A percentile compares a stretch with the other conserved stretches of the same genome.
Conservation (phyloP, 2,797 vertebrate species). For the Rachycentron canadum region DNA sequence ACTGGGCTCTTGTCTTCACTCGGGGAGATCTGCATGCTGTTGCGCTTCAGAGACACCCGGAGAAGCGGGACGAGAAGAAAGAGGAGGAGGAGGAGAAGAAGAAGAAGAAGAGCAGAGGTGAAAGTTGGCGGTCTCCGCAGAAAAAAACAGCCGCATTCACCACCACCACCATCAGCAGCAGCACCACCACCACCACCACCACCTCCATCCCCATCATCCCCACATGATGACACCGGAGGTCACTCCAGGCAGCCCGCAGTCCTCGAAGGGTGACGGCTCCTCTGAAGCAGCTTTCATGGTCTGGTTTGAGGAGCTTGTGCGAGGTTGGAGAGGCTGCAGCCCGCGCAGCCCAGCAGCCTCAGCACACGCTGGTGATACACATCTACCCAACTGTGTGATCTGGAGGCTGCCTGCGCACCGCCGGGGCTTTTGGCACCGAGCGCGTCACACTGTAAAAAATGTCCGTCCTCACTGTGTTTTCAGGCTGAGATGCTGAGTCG, state of each 20-base stretch:
- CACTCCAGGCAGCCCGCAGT: slow-evolving; percentile 40
- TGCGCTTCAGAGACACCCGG: slow-evolving; percentile 71
- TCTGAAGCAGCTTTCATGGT: slow-evolving; percentile 40
- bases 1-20: slow-evolving; percentile 81
- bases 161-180: slow-evolving; percentile 36
- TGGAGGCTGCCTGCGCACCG: slow-evolving; percentile 68
- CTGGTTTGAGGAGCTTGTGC: neutral
- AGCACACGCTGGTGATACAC: slow-evolving; percentile 57
- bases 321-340: slow-evolving; percentile 22
- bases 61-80: slow-evolving; percentile 34
- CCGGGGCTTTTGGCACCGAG: slow-evolving; percentile 68
- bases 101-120: slow-evolving; percentile 45
- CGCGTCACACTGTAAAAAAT: slow-evolving; percentile 69
- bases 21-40: slow-evolving; percentile 74
- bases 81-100: slow-evolving; percentile 27
- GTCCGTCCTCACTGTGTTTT: neutral
- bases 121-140: slow-evolving; percentile 64
- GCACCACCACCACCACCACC: slow-evolving; percentile 23
- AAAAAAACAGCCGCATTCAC: slow-evolving; percentile 31
- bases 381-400: slow-evolving; percentile 67
- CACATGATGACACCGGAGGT: slow-evolving; percentile 27
- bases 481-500: neutral
- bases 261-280: slow-evolving; percentile 9
- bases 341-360: slow-evolving; percentile 19
- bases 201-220: slow-evolving; percentile 38